A percentile compares a stretch with the other conserved stretches of the same genome.
Conservation (phyloP, 1,140 invertebrate genomes). For the Drosophila pallidifrons region DNA sequence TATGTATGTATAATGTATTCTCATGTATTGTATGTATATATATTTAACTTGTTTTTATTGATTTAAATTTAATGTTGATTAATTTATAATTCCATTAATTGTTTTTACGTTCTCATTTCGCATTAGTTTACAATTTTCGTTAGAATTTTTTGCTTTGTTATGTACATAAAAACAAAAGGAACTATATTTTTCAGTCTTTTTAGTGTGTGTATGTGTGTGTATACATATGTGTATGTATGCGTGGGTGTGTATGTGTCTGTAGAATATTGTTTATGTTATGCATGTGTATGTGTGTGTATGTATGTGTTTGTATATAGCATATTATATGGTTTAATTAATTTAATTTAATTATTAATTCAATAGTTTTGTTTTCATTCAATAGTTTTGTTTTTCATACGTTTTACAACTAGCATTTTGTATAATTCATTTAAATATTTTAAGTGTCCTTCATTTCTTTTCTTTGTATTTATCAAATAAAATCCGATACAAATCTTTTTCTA, state of each 20-base stretch:
- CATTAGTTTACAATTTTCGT: slow-evolving; percentile 77
- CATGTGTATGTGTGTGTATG: slow-evolving; percentile 35
- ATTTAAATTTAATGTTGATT: slow-evolving; percentile 65
- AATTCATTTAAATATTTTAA: slow-evolving; percentile 79
- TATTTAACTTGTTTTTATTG: slow-evolving; percentile 41
- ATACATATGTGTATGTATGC: slow-evolving; percentile 32
- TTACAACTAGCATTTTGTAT: slow-evolving; percentile 64
- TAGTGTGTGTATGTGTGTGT: slow-evolving; percentile 75
- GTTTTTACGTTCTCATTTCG: slow-evolving; percentile 69
- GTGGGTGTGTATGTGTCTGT: slow-evolving; percentile 46
- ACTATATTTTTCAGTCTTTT: slow-evolving; percentile 85
- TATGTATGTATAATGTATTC: slow-evolving; percentile 28
- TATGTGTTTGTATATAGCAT: slow-evolving; percentile 44
- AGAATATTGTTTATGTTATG: slow-evolving; percentile 62
- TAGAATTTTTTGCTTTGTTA: slow-evolving; percentile 73
- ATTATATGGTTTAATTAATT: slow-evolving; percentile 61
- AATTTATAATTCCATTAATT: slow-evolving; percentile 82
- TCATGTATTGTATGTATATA: slow-evolving; percentile 30
- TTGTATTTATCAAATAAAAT: slow-evolving; percentile 60
- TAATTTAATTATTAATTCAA: slow-evolving; percentile 41
- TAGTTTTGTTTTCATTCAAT: slow-evolving; percentile 31
- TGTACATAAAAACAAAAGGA: slow-evolving; percentile 85
- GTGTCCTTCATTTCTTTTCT: slow-evolving; percentile 59
- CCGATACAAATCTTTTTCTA: slow-evolving; percentile 45
- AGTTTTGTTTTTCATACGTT: slow-evolving; percentile 41